Conservation (phyloP, 2,113 vertebrate genomes). For the Parotia lawesii region DNA sequence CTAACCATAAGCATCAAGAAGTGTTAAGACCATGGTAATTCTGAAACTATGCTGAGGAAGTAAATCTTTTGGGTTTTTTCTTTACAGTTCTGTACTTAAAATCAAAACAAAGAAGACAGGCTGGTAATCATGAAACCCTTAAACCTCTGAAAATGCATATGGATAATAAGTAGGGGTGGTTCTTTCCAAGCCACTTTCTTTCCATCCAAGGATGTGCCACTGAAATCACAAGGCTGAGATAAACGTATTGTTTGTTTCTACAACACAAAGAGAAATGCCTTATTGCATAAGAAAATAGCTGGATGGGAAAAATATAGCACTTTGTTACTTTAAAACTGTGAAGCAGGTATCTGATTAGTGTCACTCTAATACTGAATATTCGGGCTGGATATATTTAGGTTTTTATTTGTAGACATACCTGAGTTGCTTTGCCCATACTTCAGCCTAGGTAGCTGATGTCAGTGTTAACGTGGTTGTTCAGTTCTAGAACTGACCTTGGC, state of each 20-base stretch:
- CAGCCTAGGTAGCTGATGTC: neutral
- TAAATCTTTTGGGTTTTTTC: neutral
- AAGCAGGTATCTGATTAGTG: neutral
- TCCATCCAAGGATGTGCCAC: neutral
- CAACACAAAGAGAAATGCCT: neutral
- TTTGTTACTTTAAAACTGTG: neutral
- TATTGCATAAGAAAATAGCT: neutral
- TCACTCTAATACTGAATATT: neutral
- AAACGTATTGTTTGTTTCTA: neutral
- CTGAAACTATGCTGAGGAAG: neutral
- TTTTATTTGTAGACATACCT: neutral
- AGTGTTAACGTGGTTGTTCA: accelerated
- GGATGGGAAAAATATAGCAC: neutral
- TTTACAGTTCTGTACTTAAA: neutral
- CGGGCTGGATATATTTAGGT: neutral
- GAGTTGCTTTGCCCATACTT: neutral
- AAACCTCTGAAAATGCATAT: neutral
- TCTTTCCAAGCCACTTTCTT: neutral
- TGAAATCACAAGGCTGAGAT: neutral
- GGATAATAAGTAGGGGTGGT: neutral
- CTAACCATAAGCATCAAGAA: neutral
- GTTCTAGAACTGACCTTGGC: neutral
- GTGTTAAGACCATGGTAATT: neutral
- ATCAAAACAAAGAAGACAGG: neutral
- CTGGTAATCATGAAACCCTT: neutral